phyloP scores from a whole-genome alignment of 2,113 vertebrate species.

The Dolichotis patagonum region DNA sequence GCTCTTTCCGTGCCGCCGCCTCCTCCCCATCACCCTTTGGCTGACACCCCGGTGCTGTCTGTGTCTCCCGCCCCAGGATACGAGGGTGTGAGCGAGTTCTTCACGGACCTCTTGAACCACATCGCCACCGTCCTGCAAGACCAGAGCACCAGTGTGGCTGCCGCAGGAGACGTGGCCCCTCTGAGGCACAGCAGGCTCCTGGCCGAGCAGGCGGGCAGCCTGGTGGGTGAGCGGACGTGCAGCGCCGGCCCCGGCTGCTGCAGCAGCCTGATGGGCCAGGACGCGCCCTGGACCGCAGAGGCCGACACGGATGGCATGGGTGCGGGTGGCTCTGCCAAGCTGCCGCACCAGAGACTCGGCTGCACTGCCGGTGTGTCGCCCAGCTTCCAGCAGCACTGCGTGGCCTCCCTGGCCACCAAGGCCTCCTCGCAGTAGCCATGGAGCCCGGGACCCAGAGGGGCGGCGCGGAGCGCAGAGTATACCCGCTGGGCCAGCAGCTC shows the following conservation, averaged over 20 bases:
- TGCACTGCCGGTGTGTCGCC: constrained; percentile 95
- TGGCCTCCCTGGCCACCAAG: constrained; percentile 96
- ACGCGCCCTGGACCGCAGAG: constrained; percentile 93
- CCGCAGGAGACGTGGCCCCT: constrained; percentile 83
- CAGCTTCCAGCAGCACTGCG: constrained; percentile 99
- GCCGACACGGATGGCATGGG: constrained; percentile 80
- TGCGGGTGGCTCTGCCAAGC: constrained; percentile 85
- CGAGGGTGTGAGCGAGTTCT: constrained; percentile 97
- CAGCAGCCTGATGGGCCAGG: constrained; percentile 91
- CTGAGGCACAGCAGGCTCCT: constrained; percentile 85
- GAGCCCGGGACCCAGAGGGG: constrained; percentile 80
- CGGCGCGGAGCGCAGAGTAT: constrained; percentile 62
- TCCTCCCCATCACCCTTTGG: fast-evolving
- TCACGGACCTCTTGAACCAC: constrained; percentile 96
- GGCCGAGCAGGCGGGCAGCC: constrained; percentile 80
- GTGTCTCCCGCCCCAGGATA: constrained; percentile 89
- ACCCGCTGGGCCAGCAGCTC: constrained; percentile 66
- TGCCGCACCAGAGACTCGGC: constrained; percentile 96
- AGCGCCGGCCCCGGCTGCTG: constrained; percentile 87
- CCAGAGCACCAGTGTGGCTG: constrained; percentile 80
- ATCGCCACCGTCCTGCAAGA: constrained; percentile 94
- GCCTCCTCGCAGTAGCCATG: constrained; percentile 96
- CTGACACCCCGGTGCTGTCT: not conserved
- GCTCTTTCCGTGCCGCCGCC: fast-evolving
- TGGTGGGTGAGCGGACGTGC: constrained; percentile 86